phyloP scores from a whole-genome alignment of 2,113 vertebrate species.

The Hypanus sabinus region DNA sequence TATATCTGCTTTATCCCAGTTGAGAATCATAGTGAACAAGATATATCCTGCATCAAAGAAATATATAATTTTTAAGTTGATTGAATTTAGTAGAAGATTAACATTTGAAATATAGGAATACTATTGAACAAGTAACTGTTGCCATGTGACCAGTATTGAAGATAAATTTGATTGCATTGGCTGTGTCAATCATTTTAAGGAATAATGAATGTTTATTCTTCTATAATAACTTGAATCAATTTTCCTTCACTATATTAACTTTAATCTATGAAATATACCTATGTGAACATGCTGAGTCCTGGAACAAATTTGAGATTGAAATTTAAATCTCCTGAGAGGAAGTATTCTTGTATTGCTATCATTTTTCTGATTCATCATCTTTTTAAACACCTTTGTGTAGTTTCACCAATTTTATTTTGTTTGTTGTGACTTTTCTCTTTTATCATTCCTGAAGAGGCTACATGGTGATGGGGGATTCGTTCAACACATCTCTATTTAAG shows the following conservation, averaged over 20 bases:
- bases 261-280: too few relatives aligned
- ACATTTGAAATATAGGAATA: neutral
- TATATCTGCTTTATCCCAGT: neutral
- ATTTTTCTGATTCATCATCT: neutral
- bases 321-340: neutral
- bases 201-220: neutral
- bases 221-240: neutral
- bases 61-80: neutral
- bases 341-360: neutral
- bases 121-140: neutral
- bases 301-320: too few relatives aligned
- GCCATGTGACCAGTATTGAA: neutral
- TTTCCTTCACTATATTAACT: neutral
- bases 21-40: neutral
- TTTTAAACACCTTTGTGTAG: neutral
- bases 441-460: conserved; percentile 68
- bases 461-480: conserved; percentile 98
- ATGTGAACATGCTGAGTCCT: neutral
- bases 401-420: neutral
- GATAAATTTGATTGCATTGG: neutral
- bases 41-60: neutral
- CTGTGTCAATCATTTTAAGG: neutral
- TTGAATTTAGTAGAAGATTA: neutral
- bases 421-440: conserved; percentile 34
- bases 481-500: conserved; percentile 96